Base-by-base conservation (phyloP, 2,888 invertebrate genomes). In the Eudemis profundana region DNA sequence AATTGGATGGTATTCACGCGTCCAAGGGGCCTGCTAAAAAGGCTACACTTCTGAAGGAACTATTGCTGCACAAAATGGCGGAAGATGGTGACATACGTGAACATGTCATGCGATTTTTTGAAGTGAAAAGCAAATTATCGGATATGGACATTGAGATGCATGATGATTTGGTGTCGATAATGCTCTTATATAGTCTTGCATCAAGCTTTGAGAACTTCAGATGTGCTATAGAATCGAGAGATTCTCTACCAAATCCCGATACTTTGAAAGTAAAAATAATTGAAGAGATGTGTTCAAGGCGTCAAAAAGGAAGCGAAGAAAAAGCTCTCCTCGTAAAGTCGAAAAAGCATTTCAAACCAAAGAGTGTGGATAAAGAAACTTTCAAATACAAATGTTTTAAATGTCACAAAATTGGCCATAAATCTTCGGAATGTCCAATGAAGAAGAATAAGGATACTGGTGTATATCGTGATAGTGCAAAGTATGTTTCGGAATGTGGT, bases 251-350 rank as follows among this genome's bases (percentile, higher is more conserved):
- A 1, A n/a, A 51, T 14, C 27, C 27, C 8, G 23, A 54, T 7
- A 14, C 23, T n/a, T 14, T 54, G 3, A 53, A 54, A 40, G 54
- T 33, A 1, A 50, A 50, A 33, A 42, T 54, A 4, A 23, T 54
- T 1, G 54, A 27, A 15, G 54, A 54, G 4, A 12, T 19, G n/a
- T 14, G 23, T 8, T 53, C 40, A 7, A 54, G 54, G 38, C 36
- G 21, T 8, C 17, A 33, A 15, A 29, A 29, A 10, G 17, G 17
- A 8, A 46, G 21, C 23, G 46, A 46, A 46, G 21, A 10, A 10
- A 23, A 29, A 12, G 50, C 33, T 17, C 17, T 42, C 17, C 17
- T 42, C 17, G 33, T 50, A 33, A 50, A 33, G 12, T 17, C 17
- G 17, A 42, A 50, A 29, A 50, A 5, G 17, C 4, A 3, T 17